These are phyloP conservation scores for Daboia siamensis DNA, from an alignment of 2,113 vertebrate genomes.

Conservation along the genomic window DNA sequence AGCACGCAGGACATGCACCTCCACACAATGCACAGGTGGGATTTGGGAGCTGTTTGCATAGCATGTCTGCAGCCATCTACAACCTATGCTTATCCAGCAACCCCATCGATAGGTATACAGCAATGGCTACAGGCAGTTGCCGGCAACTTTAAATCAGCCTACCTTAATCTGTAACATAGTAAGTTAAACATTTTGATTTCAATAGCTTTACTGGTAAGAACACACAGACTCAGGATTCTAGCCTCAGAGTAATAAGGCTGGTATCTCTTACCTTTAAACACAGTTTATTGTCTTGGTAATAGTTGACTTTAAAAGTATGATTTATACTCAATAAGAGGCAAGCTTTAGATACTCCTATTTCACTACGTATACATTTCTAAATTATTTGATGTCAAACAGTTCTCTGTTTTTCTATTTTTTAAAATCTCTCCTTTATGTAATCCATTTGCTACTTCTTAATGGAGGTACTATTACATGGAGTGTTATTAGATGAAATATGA, in stretches of 20 bases:
- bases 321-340: neutral
- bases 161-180: neutral
- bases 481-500: neutral
- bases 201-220: neutral
- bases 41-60: neutral
- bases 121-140: neutral
- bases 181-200: neutral
- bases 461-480: neutral
- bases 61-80: neutral
- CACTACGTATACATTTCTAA: neutral
- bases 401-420: neutral
- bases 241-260: neutral
- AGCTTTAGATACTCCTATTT: neutral
- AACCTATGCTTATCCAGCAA: neutral
- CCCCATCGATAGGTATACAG: neutral
- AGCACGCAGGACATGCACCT: neutral
- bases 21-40: too few relatives aligned
- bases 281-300: neutral
- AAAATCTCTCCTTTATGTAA: neutral
- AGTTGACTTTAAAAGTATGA: neutral
- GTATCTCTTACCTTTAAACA: neutral
- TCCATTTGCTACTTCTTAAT: neutral
- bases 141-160: neutral
- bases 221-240: neutral
- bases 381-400: slow-evolving; percentile 2